A percentile compares a stretch with the other conserved stretches of the same genome.
These are phyloP conservation scores for Agapornis roseicollis DNA, from an alignment of 2,113 vertebrate genomes.

Conservation along the genomic window DNA sequence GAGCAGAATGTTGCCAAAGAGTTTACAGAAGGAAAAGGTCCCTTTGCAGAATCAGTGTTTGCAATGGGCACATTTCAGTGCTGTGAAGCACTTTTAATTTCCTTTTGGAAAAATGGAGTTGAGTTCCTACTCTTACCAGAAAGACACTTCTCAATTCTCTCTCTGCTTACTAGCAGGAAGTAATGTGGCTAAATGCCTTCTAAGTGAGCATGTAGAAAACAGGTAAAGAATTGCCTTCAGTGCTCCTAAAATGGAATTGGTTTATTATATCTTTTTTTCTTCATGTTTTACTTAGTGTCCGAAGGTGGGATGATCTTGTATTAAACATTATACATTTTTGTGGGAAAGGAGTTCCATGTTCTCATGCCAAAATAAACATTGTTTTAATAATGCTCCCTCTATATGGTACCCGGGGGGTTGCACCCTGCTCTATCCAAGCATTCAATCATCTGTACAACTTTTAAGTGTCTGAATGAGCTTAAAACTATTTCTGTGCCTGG, in stretches of 20 bases:
- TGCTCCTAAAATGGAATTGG: not conserved
- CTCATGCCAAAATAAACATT: not conserved
- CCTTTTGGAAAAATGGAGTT: constrained; percentile 10
- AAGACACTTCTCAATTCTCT: not conserved
- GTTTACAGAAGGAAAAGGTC: not conserved
- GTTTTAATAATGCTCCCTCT: not conserved
- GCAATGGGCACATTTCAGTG: not conserved
- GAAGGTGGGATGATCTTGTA: not conserved
- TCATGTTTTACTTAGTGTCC: not conserved
- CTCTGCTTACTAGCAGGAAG: not conserved
- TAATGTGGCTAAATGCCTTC: not conserved
- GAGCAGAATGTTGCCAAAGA: not conserved
- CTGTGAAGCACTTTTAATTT: constrained; percentile 12
- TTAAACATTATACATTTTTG: not conserved
- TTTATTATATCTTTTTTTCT: not conserved
- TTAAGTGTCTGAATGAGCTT: not conserved
- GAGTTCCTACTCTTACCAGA: not conserved
- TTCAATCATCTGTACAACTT: not conserved
- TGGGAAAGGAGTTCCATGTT: not conserved
- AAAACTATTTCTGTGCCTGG: not conserved
- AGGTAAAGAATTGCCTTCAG: not conserved
- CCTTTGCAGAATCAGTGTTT: constrained; percentile 15
- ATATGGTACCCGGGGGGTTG: not conserved
- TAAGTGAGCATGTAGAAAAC: not conserved
- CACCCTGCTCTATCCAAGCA: not conserved